A percentile compares a stretch with the other conserved stretches of the same genome.
These are phyloP conservation scores for Drosophila greeni DNA, from an alignment of 2,888 invertebrate genomes.

Conservation along the genomic window DNA sequence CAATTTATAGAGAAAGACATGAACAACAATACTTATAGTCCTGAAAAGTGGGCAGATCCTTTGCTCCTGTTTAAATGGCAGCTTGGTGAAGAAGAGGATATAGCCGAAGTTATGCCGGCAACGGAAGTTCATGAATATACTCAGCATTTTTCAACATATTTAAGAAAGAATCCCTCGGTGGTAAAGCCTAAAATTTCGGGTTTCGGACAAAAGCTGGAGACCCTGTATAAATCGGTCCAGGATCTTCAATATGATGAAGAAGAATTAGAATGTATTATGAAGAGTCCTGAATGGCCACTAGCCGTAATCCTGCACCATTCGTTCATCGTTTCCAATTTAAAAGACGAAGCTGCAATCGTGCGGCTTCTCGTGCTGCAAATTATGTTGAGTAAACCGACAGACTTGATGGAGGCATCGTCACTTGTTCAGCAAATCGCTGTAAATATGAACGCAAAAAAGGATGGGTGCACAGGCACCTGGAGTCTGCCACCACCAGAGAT, in stretches of 20 bases:
- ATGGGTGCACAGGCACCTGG: background rate
- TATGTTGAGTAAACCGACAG: background rate
- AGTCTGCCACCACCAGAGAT: background rate
- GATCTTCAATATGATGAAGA: too few species aligned
- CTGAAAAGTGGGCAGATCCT: background rate
- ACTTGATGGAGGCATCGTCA: background rate
- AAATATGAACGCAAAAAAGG: background rate
- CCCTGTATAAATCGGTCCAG: too few species aligned
- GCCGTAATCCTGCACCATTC: background rate
- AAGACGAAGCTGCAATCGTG: constrained; percentile 3
- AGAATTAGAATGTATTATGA: too few species aligned
- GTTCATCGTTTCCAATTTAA: background rate
- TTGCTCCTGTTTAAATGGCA: constrained; percentile 2
- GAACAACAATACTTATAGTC: too few species aligned
- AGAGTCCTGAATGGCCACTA: too few species aligned
- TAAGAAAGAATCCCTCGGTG: too few species aligned
- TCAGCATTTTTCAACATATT: too few species aligned
- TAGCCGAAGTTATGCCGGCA: background rate
- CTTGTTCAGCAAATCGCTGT: background rate
- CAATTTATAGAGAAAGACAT: too few species aligned
- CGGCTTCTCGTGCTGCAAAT: constrained; percentile 1
- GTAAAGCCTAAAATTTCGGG: too few species aligned
- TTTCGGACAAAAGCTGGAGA: too few species aligned
- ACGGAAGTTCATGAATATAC: fast-evolving
- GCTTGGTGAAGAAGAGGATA: background rate